Evolutionary conservation across 2,797 vertebrate genomes (phyloP).

Genomic region (Oryzias dopingdopingensis): DNA sequence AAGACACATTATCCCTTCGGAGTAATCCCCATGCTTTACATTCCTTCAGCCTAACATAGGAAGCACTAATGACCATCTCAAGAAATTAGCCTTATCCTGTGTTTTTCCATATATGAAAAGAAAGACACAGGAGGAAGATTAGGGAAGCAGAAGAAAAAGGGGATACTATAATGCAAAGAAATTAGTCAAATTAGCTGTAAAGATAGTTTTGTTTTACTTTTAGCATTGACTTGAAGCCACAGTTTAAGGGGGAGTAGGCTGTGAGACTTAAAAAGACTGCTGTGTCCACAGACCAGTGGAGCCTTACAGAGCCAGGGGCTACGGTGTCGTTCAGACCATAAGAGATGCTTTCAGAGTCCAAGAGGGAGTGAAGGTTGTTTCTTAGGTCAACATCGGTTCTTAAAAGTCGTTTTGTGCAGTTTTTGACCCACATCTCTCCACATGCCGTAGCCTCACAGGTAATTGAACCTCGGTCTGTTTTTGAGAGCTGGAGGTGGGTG

Average conservation of each 20-base stretch:
- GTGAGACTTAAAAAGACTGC: conserved; percentile 53
- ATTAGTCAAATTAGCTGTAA: conserved; percentile 31
- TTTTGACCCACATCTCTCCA: conserved; percentile 17
- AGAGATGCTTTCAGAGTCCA: conserved; percentile 70
- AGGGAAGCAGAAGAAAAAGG: conserved; percentile 16
- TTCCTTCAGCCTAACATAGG: conserved; percentile 51
- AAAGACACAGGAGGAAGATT: conserved; percentile 8
- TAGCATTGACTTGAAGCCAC: conserved; percentile 46
- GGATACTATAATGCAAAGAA: conserved; percentile 26
- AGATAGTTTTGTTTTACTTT: conserved; percentile 21
- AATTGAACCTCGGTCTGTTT: conserved; percentile 64
- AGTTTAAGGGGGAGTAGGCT: conserved; percentile 42
- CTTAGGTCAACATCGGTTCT: conserved; percentile 72
- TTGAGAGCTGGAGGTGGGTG: conserved; percentile 63
- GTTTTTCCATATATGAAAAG: conserved; percentile 46
- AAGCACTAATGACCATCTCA: conserved; percentile 43
- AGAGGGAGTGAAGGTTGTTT: conserved; percentile 52
- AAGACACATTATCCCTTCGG: conserved; percentile 62
- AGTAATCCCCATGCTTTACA: conserved; percentile 44
- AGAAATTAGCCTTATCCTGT: conserved; percentile 45
- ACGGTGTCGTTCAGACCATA: conserved; percentile 47
- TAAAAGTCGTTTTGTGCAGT: conserved; percentile 67
- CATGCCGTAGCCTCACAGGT: conserved; percentile 45
- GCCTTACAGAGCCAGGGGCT: conserved; percentile 35
- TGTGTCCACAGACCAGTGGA: conserved; percentile 59